phyloP scores from a whole-genome alignment of 2,888 invertebrate genomes.

The Synanthedon tipuliformis region DNA sequence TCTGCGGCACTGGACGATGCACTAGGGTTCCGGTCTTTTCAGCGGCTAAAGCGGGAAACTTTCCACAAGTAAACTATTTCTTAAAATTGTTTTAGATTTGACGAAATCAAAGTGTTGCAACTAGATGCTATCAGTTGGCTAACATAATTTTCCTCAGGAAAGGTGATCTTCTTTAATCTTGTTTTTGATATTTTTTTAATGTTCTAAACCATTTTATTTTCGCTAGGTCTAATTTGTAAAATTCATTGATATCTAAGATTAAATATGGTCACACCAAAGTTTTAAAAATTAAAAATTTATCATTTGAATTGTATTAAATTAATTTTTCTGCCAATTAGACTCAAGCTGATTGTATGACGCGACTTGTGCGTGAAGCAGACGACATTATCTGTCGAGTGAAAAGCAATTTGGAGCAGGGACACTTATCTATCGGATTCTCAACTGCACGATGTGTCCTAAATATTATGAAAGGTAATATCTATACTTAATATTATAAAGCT shows the following conservation, averaged over 20 bases:
- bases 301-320: background rate
- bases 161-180: too few species aligned
- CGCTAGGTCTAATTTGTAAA: too few species aligned
- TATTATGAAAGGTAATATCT: constrained; percentile 48
- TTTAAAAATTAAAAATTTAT: too few species aligned
- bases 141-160: too few species aligned
- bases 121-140: too few species aligned
- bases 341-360: constrained; percentile 39
- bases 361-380: constrained; percentile 55
- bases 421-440: constrained; percentile 53
- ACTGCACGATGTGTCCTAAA: constrained; percentile 48
- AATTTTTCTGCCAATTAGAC: constrained; percentile 15
- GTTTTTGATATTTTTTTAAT: too few species aligned
- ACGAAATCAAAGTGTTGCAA: too few species aligned
- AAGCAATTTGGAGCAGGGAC: constrained; percentile 48
- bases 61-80: constrained; percentile 26
- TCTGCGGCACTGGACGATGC: constrained; percentile 46
- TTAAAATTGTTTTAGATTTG: too few species aligned
- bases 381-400: constrained; percentile 55
- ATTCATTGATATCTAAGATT: too few species aligned
- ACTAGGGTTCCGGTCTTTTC: constrained; percentile 57
- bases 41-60: constrained; percentile 29
- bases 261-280: too few species aligned
- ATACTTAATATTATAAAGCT: too few species aligned
- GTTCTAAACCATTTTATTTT: too few species aligned